Evolutionary conservation across 1,140 invertebrate genomes (phyloP), one percentile per base, ranked within the genome.

Genomic region (Cydia strobilella): DNA sequence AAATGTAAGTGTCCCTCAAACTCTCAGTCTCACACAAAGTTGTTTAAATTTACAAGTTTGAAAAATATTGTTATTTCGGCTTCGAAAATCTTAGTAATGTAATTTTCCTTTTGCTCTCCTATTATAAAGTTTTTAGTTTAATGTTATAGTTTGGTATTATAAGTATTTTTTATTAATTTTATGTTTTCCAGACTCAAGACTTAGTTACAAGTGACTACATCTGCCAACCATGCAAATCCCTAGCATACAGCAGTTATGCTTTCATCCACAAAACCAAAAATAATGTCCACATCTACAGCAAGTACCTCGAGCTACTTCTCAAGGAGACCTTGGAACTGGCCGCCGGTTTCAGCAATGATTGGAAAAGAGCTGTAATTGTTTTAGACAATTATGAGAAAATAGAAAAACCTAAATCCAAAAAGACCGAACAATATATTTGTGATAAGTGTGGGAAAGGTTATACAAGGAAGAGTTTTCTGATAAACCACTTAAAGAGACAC

Each of bases 401-500:
- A 10, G 25, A 15, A 31, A 18, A 25, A 35, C 6, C 23, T n/a
- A 66, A 31, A 18, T 7, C 54, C 6, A 23, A 59, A 12, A 2
- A 59, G 9, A 18, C 2, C 10, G 65, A 69, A 18, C n/a, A 66
- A 39, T 35, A 18, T 39, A 69, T 69, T 35, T 69, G 65, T 39
- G 65, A 69, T 69, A 31, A 18, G 18, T 69, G 65, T 18, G 65
- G 65, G 0, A 69, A 69, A 69, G n/a, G 10, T 3, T 69, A 18
- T 69, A n/a, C 18, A 1, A 0, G n/a, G n/a, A 69, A 69, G 15
- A 18, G n/a, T 18, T 35, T 18, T 35, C 31, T 69, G 65, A 18
- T 69, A 31, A 69, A n/a, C 42, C 65, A 69, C 18, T 42, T 69
- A 23, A 69, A 69, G 7, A 31, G 15, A n/a, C 65, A 69, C n/a